Evolutionary conservation across 37 sponge, comb jelly and placozoan genomes (phyloP).

Genomic region (Geodia barretti): DNA sequence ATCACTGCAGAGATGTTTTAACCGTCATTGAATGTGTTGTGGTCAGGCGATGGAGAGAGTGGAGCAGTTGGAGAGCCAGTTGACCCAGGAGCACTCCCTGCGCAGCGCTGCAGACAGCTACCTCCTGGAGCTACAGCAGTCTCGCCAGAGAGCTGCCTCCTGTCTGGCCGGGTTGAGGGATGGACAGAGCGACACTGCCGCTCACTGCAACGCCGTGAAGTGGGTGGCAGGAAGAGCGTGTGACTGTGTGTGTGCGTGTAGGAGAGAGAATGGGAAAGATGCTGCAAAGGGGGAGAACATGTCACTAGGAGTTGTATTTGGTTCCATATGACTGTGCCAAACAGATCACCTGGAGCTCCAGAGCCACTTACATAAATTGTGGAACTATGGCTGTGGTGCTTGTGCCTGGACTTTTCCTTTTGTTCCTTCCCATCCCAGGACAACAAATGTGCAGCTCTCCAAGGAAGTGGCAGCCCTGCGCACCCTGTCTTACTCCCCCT

Average conservation of each 20-base stretch:
- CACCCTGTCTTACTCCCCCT: background rate
- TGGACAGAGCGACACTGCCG: conserved; percentile 3
- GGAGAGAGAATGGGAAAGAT: background rate
- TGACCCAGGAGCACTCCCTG: conserved; percentile 49
- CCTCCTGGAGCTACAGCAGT: conserved; percentile 54
- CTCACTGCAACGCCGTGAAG: conserved; percentile 49
- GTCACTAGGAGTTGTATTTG: too few species aligned
- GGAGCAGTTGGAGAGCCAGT: conserved; percentile 15
- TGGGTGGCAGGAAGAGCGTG: too few species aligned
- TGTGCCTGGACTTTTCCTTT: background rate
- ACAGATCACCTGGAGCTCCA: too few species aligned
- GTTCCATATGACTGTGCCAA: too few species aligned
- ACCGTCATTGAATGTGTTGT: background rate
- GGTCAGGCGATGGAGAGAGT: conserved; percentile 28
- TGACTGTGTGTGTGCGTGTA: too few species aligned
- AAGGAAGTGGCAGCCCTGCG: background rate
- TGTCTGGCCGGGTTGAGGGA: conserved; percentile 10
- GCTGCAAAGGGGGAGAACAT: background rate
- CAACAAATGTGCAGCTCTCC: background rate
- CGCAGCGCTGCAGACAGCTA: conserved; percentile 41
- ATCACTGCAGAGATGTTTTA: too few species aligned
- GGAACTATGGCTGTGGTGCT: too few species aligned
- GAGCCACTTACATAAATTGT: too few species aligned
- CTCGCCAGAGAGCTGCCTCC: conserved; percentile 2
- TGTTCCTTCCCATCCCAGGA: background rate